phyloP scores from a whole-genome alignment of 1,140 invertebrate genomes.

The Samia ricini region DNA sequence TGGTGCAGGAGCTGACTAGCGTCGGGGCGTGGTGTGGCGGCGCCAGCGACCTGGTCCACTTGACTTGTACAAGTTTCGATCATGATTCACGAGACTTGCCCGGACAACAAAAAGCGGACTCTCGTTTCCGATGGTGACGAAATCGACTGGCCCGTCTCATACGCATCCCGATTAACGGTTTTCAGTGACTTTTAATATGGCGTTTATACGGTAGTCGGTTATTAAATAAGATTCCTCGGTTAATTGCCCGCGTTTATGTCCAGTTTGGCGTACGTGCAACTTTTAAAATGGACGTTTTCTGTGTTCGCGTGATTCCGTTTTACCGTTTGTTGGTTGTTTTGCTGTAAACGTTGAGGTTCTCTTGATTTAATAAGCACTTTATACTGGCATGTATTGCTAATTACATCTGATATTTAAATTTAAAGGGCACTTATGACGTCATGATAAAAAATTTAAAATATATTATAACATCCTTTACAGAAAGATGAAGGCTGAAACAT shows the following conservation, averaged over 20 bases:
- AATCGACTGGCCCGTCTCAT: slow-evolving; percentile 30
- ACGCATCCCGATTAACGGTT: slow-evolving; percentile 49
- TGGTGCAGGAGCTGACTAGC: slow-evolving; percentile 31
- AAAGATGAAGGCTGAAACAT: neutral
- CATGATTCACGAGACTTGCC: slow-evolving; percentile 37
- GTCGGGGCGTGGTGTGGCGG: slow-evolving; percentile 49
- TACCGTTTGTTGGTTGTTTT: slow-evolving; percentile 27
- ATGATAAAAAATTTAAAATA: neutral
- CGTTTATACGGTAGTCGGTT: slow-evolving; percentile 53
- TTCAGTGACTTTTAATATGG: slow-evolving; percentile 42
- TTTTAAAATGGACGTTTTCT: slow-evolving; percentile 37
- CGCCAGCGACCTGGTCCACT: slow-evolving; percentile 48
- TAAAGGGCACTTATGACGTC: slow-evolving; percentile 3
- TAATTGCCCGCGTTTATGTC: slow-evolving; percentile 48
- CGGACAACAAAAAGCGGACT: slow-evolving; percentile 35
- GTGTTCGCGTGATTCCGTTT: slow-evolving; percentile 25
- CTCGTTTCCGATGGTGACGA: slow-evolving; percentile 43
- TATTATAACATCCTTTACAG: neutral
- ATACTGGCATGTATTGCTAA: slow-evolving; percentile 16
- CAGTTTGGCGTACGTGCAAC: slow-evolving; percentile 31
- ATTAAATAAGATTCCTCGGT: slow-evolving; percentile 51
- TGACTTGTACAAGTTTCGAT: slow-evolving; percentile 33
- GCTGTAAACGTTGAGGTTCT: slow-evolving; percentile 22
- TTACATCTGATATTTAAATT: slow-evolving; percentile 14
- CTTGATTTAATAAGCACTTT: slow-evolving; percentile 17